Percentiles rank a stretch among this genome's conserved stretches.
Conservation (phyloP, 2,113 vertebrate genomes). For the Tychaedon coryphoeus region DNA sequence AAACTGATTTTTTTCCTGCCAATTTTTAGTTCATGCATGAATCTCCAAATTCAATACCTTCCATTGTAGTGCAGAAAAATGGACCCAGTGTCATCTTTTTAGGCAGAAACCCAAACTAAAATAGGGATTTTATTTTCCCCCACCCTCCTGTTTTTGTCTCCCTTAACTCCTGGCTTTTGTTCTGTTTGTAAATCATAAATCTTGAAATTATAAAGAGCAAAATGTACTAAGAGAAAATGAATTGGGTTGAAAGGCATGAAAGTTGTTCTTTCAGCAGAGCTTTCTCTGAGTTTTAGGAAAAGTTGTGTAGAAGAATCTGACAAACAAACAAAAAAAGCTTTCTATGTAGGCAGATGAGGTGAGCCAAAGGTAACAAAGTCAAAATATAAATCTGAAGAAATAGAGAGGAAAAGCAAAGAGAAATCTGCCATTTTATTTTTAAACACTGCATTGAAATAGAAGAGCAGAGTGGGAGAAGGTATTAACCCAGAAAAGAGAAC, state of each 20-base stretch:
- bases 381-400: conserved; percentile 12
- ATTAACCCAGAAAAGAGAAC: conserved; percentile 55
- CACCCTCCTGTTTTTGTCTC: neutral
- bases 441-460: conserved; percentile 27
- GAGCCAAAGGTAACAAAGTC: conserved; percentile 59
- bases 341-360: conserved; percentile 54
- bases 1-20: neutral
- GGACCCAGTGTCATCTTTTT: neutral
- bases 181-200: neutral
- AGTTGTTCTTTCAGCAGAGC: neutral
- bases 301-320: neutral
- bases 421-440: conserved; percentile 65
- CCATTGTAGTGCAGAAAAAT: neutral
- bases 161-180: neutral
- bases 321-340: conserved; percentile 49
- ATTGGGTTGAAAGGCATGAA: neutral
- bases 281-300: neutral
- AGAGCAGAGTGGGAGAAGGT: conserved; percentile 59
- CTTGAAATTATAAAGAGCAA: neutral
- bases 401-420: conserved; percentile 16
- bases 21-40: neutral
- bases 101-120: neutral
- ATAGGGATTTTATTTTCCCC: neutral
- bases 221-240: neutral
- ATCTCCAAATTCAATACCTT: conserved; percentile 20